Conservation (phyloP, 30 jellyfish, hydroid and myxozoan species). For the Haliclystus octoradiatus region DNA sequence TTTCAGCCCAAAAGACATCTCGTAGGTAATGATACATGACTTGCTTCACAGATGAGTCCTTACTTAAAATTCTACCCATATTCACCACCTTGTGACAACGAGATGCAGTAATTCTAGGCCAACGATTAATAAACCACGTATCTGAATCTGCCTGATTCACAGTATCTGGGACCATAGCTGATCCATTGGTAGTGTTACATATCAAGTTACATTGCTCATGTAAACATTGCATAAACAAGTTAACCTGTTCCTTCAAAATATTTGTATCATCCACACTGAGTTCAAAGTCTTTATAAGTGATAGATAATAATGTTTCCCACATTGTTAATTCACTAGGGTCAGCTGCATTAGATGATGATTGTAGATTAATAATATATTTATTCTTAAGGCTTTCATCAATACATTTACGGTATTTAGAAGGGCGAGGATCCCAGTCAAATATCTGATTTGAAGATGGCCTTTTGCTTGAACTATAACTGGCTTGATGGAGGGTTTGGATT, state of each 20-base stretch:
- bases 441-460: not conserved
- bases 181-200: no score
- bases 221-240: no score
- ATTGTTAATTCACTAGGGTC: conserved; percentile 4
- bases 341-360: not conserved
- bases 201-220: no score
- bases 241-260: no score
- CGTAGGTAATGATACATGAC: not conserved
- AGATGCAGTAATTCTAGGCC: conserved; percentile 35
- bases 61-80: conserved; percentile 1
- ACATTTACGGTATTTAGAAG: not conserved
- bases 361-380: not conserved
- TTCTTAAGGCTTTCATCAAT: not conserved
- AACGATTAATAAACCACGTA: conserved; percentile 6
- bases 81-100: not conserved
- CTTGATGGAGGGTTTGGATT: conserved; percentile 6
- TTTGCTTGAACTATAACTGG: conserved; percentile 14
- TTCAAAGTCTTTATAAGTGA: conserved; percentile 17
- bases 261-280: conserved; percentile 4
- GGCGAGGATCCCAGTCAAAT: conserved; percentile 41
- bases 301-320: conserved; percentile 39
- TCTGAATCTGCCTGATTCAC: conserved; percentile 15
- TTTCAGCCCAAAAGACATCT: conserved; percentile 4
- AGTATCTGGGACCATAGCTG: conserved; percentile 18
- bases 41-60: not conserved